phyloP scores from a whole-genome alignment of 2,888 invertebrate genomes.

The Teleogryllus oceanicus region DNA sequence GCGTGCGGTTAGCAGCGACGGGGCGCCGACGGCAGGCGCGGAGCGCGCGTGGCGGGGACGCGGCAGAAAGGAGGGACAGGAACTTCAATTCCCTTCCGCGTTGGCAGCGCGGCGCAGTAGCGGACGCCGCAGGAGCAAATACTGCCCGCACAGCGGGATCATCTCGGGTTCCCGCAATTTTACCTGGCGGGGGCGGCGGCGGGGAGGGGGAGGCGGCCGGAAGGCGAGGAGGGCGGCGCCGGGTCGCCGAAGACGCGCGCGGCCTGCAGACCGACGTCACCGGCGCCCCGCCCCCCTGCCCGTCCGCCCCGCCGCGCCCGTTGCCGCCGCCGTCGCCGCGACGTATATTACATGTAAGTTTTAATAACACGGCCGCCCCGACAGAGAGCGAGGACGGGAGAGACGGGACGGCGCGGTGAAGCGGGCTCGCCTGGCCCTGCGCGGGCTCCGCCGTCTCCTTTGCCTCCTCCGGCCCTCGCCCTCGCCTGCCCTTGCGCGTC shows the following conservation, averaged over 20 bases:
- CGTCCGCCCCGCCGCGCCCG: not conserved
- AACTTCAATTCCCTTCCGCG: conserved; percentile 7
- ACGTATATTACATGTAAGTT: conserved; percentile 18
- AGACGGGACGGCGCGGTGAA: not conserved
- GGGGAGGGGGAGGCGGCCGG: not conserved
- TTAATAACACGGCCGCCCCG: conserved; percentile 9
- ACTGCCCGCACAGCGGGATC: conserved; percentile 18
- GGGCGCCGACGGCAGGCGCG: not conserved
- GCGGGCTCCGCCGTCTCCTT: not conserved
- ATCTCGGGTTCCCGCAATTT: conserved; percentile 18
- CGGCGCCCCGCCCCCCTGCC: not conserved
- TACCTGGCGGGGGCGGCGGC: not conserved
- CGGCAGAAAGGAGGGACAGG: not conserved
- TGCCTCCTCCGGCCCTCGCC: not conserved
- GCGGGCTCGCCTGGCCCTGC: not conserved
- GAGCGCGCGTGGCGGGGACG: not conserved
- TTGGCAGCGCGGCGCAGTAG: not conserved
- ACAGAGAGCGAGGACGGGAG: not conserved
- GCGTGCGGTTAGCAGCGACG: not conserved
- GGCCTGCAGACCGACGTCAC: conserved; percentile 6
- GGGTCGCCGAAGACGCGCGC: not conserved
- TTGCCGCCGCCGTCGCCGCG: not conserved
- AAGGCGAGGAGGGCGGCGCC: not conserved
- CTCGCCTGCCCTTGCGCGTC: not conserved
- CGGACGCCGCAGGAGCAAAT: conserved; percentile 1